A percentile compares a stretch with the other conserved stretches of the same genome.
These are phyloP conservation scores for Drosophila nebulosa DNA, from an alignment of 1,140 invertebrate species.

Conservation along the genomic window DNA sequence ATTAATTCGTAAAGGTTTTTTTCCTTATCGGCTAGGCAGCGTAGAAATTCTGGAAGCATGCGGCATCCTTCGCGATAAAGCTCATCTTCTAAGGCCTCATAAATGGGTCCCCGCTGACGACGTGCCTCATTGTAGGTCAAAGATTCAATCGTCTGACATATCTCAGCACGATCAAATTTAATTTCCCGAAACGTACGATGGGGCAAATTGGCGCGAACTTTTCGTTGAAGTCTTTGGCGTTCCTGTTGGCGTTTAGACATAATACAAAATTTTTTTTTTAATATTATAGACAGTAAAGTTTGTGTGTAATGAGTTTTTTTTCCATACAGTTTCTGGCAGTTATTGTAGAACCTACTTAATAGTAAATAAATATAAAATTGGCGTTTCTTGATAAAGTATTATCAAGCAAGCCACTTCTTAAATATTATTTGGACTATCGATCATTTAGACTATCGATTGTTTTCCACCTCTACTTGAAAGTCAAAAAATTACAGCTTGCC, in stretches of 20 bases:
- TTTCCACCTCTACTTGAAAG: no score
- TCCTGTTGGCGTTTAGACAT: slow-evolving; percentile 28
- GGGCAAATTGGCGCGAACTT: no score
- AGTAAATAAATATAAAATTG: no score
- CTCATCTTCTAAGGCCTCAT: slow-evolving; percentile 38
- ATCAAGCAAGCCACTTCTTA: no score
- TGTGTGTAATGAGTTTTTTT: neutral
- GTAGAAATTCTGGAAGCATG: slow-evolving; percentile 53
- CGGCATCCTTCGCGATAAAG: slow-evolving; percentile 40
- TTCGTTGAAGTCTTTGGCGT: no score
- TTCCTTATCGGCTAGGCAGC: slow-evolving; percentile 60
- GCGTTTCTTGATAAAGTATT: no score
- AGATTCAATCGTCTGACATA: slow-evolving; percentile 29
- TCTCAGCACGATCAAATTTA: slow-evolving; percentile 53
- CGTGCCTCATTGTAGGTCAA: neutral
- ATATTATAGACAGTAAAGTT: neutral
- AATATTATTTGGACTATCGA: no score
- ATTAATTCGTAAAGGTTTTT: slow-evolving; percentile 40
- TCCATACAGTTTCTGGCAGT: neutral
- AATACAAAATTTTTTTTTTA: neutral
- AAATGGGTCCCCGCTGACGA: no score
- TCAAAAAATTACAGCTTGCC: no score
- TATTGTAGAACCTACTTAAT: neutral
- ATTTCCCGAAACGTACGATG: slow-evolving; percentile 23
- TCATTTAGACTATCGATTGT: no score